Conservation (phyloP, 1,140 invertebrate species). For the Eriocheir sinensis region DNA sequence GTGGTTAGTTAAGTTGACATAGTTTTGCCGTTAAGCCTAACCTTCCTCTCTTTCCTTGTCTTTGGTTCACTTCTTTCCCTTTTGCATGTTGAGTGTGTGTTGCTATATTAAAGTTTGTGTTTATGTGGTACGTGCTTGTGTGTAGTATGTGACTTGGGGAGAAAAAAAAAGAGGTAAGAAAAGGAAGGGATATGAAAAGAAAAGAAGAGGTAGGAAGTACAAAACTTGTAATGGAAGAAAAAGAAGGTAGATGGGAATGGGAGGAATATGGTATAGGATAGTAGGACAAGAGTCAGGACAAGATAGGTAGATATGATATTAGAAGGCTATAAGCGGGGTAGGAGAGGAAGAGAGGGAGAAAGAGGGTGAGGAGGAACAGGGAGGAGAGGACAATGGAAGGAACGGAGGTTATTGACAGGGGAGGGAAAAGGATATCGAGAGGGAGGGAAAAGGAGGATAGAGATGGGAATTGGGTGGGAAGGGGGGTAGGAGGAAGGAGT, state of each 20-base stretch:
- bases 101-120: too few species aligned
- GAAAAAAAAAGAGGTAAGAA: not conserved
- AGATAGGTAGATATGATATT: not conserved
- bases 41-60: not conserved
- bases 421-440: not conserved
- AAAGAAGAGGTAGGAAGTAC: not conserved
- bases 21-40: not conserved
- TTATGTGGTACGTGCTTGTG: too few species aligned
- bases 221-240: not conserved
- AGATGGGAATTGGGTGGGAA: not conserved
- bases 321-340: not conserved
- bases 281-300: not conserved
- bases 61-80: not conserved
- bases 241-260: not conserved
- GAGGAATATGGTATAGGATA: not conserved
- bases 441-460: not conserved
- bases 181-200: not conserved
- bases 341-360: not conserved
- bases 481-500: not conserved
- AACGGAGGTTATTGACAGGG: not conserved
- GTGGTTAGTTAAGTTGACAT: not conserved
- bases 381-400: not conserved
- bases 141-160: not conserved
- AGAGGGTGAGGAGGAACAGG: not conserved
- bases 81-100: not conserved